phyloP scores from a whole-genome alignment of 2,888 invertebrate species.

The Reticulitermes lucifugus region DNA sequence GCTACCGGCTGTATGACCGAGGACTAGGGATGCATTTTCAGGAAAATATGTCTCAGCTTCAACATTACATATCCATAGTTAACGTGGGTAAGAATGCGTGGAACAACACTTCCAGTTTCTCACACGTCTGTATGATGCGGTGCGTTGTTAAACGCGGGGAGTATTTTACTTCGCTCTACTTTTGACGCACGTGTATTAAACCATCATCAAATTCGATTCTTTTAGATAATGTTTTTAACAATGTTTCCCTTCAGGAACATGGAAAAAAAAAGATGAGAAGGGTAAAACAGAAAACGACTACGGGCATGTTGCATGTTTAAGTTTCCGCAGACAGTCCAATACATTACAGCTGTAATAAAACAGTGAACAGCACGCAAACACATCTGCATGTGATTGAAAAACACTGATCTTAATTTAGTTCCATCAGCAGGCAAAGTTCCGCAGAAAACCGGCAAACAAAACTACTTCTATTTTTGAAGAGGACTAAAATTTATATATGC shows the following conservation, averaged over 20 bases:
- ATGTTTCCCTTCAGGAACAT: background rate
- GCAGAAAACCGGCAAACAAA: background rate
- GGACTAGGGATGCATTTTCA: too few relatives aligned
- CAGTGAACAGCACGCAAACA: slow-evolving; percentile 23
- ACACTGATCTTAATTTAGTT: slow-evolving; percentile 27
- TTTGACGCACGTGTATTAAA: background rate
- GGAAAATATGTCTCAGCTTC: too few relatives aligned
- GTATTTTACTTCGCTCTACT: too few relatives aligned
- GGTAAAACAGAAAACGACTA: background rate
- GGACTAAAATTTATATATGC: too few relatives aligned
- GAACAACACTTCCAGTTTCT: too few relatives aligned
- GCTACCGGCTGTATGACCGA: too few relatives aligned
- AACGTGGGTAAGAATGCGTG: too few relatives aligned
- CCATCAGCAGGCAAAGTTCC: background rate
- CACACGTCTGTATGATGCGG: too few relatives aligned
- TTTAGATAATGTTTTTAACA: background rate
- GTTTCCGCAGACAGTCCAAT: too few relatives aligned
- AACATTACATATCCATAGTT: too few relatives aligned
- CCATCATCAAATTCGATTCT: background rate
- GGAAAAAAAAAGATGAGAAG: background rate
- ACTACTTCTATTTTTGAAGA: background rate
- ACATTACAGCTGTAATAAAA: background rate
- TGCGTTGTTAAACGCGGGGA: too few relatives aligned
- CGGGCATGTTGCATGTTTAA: background rate
- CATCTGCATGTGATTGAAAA: slow-evolving; percentile 35